Percentiles rank a stretch among this genome's conserved stretches.
phyloP scores from a whole-genome alignment of 2,797 vertebrate species.

The Gorsachius magnificus region DNA sequence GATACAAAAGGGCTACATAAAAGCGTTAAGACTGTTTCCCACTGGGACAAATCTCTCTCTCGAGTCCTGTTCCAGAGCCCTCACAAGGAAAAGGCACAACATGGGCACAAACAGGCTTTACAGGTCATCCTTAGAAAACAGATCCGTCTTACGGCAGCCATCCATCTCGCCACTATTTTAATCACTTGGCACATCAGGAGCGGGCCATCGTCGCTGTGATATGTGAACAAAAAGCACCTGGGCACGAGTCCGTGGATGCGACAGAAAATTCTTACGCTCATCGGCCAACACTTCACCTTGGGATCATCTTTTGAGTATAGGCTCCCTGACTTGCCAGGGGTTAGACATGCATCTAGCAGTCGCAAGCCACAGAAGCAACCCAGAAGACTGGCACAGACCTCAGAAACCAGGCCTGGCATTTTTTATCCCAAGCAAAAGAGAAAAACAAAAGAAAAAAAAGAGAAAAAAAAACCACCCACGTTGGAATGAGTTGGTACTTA shows the following conservation, averaged over 20 bases:
- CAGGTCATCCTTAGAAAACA: neutral
- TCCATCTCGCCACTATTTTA: neutral
- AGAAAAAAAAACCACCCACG: too few relatives aligned
- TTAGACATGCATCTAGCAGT: neutral
- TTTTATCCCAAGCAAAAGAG: neutral
- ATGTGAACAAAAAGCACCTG: neutral
- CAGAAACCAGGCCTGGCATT: neutral
- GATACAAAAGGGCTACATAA: neutral
- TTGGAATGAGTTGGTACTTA: slow-evolving; percentile 71
- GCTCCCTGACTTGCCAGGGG: rapidly evolving
- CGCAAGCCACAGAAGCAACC: neutral
- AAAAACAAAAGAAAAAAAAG: neutral
- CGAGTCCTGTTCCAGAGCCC: neutral
- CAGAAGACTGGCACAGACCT: neutral
- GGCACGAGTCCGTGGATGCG: rapidly evolving
- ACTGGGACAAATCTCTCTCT: neutral
- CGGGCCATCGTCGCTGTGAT: neutral
- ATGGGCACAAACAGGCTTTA: neutral
- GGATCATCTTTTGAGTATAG: neutral
- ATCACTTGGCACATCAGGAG: rapidly evolving
- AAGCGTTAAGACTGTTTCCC: neutral
- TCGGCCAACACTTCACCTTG: neutral
- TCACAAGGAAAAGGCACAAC: neutral
- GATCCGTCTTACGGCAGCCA: neutral
- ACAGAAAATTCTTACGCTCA: neutral